Evolutionary conservation across 2,888 invertebrate species (phyloP).

Genomic region (Cephus rjabovi): DNA sequence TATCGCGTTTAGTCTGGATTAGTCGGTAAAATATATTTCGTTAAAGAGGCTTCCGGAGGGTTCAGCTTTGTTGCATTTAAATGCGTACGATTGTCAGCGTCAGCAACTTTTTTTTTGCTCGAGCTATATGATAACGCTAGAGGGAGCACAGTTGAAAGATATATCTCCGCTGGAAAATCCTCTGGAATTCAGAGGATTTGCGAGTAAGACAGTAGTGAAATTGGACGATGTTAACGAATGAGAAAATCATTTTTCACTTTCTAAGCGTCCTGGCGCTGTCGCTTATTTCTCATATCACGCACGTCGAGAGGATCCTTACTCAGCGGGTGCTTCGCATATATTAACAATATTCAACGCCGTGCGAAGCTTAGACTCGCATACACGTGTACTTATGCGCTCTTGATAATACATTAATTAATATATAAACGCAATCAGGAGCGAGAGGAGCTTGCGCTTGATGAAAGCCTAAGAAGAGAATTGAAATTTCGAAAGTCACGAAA

Average conservation of each 20-base stretch:
- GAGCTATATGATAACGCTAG: not conserved
- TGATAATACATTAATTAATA: conserved; percentile 12
- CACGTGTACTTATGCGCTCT: not conserved
- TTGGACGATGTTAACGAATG: not conserved
- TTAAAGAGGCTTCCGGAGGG: conserved; percentile 28
- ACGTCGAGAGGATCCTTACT: not conserved
- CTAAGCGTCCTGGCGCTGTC: not conserved
- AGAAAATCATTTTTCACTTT: not conserved
- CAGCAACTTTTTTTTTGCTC: not conserved
- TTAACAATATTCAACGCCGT: not conserved
- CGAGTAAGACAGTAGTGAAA: not conserved
- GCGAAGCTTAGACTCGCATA: not conserved
- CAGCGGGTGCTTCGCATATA: not conserved
- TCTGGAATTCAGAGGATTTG: not conserved
- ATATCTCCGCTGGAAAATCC: not conserved
- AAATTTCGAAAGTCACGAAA: not conserved
- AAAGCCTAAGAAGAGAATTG: not conserved
- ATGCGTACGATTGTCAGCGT: conserved; percentile 1
- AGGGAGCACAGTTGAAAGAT: not conserved
- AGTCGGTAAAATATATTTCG: conserved; percentile 42
- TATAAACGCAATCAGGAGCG: not conserved
- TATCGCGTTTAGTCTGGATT: conserved; percentile 38
- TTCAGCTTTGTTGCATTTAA: conserved; percentile 25
- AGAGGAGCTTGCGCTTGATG: not conserved
- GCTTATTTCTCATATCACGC: not conserved